Evolutionary conservation across 2,888 invertebrate species (phyloP).

Genomic region (Rambutsinella grinnellia): DNA sequence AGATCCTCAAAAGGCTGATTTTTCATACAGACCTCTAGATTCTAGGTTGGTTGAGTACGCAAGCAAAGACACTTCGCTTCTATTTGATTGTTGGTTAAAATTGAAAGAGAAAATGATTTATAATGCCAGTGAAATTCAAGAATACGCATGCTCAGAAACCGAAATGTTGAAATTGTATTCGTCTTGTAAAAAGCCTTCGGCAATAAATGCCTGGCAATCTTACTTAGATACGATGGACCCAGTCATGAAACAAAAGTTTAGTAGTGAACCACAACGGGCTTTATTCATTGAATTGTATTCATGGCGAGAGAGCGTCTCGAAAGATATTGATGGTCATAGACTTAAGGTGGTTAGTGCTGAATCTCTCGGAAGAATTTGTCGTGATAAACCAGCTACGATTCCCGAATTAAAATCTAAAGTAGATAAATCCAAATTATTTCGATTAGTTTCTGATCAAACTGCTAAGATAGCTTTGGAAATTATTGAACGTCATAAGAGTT

Average conservation of each 20-base stretch:
- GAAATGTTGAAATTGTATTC: background rate
- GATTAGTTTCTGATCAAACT: too few relatives aligned
- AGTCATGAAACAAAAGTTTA: background rate
- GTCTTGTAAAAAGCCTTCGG: background rate
- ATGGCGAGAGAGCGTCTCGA: conserved; percentile 14
- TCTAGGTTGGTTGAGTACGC: conserved; percentile 7
- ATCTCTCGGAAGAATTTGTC: conserved; percentile 3
- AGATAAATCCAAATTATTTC: too few relatives aligned
- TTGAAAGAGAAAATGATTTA: conserved; percentile 6
- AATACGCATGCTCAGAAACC: too few relatives aligned
- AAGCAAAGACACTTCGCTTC: background rate
- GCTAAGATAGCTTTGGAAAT: too few relatives aligned
- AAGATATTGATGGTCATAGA: conserved; percentile 1
- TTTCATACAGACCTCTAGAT: background rate
- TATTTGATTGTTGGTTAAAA: conserved; percentile 21
- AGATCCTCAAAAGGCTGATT: background rate
- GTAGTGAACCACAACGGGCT: background rate
- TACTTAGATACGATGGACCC: background rate
- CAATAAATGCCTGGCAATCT: background rate
- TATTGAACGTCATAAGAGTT: too few relatives aligned
- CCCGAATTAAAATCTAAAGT: too few relatives aligned
- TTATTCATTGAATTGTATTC: conserved; percentile 6
- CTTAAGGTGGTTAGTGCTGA: background rate
- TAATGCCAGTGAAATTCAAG: too few relatives aligned
- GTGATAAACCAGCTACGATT: conserved; percentile 3